Evolutionary conservation across 2,113 vertebrate genomes (phyloP), one percentile per base, ranked within the genome.

Genomic region (Tamias sibiricus): DNA sequence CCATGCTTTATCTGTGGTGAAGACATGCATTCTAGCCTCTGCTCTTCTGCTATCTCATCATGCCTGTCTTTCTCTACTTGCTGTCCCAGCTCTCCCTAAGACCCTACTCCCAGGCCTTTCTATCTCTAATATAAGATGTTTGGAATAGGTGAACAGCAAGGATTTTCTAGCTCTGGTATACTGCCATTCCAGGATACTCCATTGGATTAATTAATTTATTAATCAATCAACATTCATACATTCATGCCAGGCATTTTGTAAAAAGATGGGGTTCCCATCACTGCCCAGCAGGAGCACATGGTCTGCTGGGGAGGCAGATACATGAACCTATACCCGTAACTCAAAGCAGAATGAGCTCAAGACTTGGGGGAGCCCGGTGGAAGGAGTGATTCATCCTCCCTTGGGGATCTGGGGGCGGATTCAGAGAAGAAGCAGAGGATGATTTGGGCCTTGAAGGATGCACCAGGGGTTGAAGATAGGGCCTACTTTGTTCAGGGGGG

Each of bases 341-440:
- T 68, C 54, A 49, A 28, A 83, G 47, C 42, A 47, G 82, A 66
- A 81, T 83, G 83, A 95, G 79, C 90, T 97, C 93, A 95, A 49
- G 69, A 84, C n/a, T n/a, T 75, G n/a, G 22, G 64, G 49, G 81
- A 82, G 76, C 35, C 0, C 35, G 59, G 44, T 4, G 47, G 92
- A 81, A 72, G 8, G 0, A 64, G 88, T 96, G 95, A 97, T n/a
- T 96, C 97, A 95, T 52, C 35, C 84, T 92, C 95, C 88, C 94
- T 79, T 1, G 0, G 85, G 94, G 76, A 30, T 24, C 75, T 19
- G 96, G 94, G 57, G 94, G 94, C 0, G 8, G 79, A 77, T 84
- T 94, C 93, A 49, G 75, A 77, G 83, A 40, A 37, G 71, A 95
- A 83, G 87, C 75, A 79, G 32, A 19, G 49, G 69, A 80, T 77